Base-by-base conservation (phyloP, 2,113 vertebrate genomes). In the Phaethornis superciliosus region DNA sequence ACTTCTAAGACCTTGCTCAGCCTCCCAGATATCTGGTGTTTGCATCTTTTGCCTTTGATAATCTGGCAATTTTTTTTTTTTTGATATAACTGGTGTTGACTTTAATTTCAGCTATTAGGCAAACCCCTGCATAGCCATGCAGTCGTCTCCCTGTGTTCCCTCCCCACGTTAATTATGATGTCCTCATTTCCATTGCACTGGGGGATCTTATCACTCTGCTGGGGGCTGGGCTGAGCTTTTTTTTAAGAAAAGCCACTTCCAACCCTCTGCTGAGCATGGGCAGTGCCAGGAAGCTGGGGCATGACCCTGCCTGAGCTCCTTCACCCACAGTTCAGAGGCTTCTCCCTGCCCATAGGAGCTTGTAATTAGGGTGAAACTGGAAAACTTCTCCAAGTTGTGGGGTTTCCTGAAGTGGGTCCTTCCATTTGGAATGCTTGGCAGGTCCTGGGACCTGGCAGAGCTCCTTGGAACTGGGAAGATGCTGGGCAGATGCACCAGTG, bases 101-200 rank as follows among this genome's bases (percentile, higher is more conserved):
- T 97, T 96, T 95, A 86, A 96, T 94, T 96, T 93, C 93, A 96
- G 81, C 80, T 35, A 23, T 89, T 78, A 95, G 92, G 71, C 72
- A 52, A 91, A 60, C 28, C 75, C 70, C 89, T 85, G 87, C n/a
- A 78, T 87, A 71, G 82, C 89, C 92, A 96, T 96, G 88, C 52
- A 93, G 82, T 89, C 77, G 32, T 10, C 6, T 11, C 40, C 40
- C 40, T 12, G 40, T 40, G 40, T 40, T 4, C 22, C 3, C n/a
- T 85, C 52, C 28, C 94, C 67, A 15, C 35, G 3, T 91, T 96
- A 95, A 96, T 96, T 81, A 93, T 90, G 96, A 95, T 95, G 95
- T 94, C 94, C 97, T 96, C 94, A 93, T 96, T 96, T 95, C 92
- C 15, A 7, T 81, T 95, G 94, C 86, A 0, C 94, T 90, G 22